Conservation (phyloP, 2,888 invertebrate species). For the Hirtodrosophila alboralis region DNA sequence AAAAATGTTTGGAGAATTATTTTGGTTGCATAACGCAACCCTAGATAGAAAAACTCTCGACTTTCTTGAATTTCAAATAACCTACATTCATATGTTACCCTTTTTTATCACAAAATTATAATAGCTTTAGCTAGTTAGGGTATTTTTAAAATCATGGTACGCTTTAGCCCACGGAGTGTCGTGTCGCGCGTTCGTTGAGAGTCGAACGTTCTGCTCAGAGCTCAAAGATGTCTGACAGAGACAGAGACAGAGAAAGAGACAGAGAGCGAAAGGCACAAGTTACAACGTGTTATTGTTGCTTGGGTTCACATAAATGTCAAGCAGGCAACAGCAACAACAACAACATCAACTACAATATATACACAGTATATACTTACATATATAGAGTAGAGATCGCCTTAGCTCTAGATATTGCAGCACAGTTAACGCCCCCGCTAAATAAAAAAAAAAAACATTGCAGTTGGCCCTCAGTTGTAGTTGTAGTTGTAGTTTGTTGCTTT, state of each 20-base stretch:
- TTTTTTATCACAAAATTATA: no score
- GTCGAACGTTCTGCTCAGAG: constrained; percentile 56
- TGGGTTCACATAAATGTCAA: constrained; percentile 80
- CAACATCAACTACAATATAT: constrained; percentile 4
- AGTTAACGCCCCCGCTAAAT: constrained; percentile 68
- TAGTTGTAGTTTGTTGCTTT: neutral
- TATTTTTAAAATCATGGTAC: constrained; percentile 41
- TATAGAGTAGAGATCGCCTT: constrained; percentile 52
- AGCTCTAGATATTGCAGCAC: constrained; percentile 70
- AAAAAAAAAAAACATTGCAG: constrained; percentile 38
- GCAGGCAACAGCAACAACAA: constrained; percentile 62
- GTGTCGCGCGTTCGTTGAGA: constrained; percentile 48
- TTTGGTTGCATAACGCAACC: no score
- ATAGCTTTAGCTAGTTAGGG: constrained; percentile 13
- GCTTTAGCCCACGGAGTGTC: constrained; percentile 57
- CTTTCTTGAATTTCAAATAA: no score
- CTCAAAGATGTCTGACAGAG: neutral
- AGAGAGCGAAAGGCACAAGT: constrained; percentile 35
- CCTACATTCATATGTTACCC: no score
- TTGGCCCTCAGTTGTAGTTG: constrained; percentile 34
- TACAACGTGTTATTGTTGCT: constrained; percentile 77
- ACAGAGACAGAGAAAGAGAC: neutral
- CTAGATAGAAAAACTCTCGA: no score
- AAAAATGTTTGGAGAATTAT: no score
- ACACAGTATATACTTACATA: neutral